Percentiles rank a stretch among this genome's conserved stretches.
Evolutionary conservation across 37 sponge, comb jelly and placozoan genomes (phyloP).

Genomic region (Cliona cf. orientalis): DNA sequence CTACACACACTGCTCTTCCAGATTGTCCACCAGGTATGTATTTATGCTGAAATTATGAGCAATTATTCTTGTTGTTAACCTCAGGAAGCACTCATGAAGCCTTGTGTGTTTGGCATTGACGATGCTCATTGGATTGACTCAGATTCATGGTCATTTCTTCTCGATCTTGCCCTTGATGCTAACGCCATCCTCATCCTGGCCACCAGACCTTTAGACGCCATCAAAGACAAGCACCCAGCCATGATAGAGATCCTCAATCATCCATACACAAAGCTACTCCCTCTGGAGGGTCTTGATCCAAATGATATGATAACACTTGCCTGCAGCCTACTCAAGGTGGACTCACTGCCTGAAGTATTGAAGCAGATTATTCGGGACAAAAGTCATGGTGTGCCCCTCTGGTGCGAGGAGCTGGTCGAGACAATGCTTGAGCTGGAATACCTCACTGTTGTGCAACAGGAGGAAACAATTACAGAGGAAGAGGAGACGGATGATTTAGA

Average conservation of each 20-base stretch:
- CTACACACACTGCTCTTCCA: slow-evolving; percentile 71
- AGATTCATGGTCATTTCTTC: slow-evolving; percentile 90
- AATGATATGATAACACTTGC: slow-evolving; percentile 73
- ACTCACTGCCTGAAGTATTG: slow-evolving; percentile 61
- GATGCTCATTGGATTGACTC: slow-evolving; percentile 93
- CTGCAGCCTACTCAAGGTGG: slow-evolving; percentile 70
- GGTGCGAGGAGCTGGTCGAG: slow-evolving; percentile 83
- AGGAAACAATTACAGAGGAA: slow-evolving; percentile 23
- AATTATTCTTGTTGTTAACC: neutral
- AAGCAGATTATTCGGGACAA: slow-evolving; percentile 63
- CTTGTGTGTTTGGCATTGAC: slow-evolving; percentile 87
- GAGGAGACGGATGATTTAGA: neutral
- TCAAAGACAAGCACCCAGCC: slow-evolving; percentile 18
- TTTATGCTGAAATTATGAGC: neutral
- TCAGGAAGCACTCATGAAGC: slow-evolving; percentile 54
- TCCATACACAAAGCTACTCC: slow-evolving; percentile 40
- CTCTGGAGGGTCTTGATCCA: slow-evolving; percentile 59
- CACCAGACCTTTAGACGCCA: slow-evolving; percentile 24
- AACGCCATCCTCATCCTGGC: slow-evolving; percentile 72
- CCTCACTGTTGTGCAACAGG: slow-evolving; percentile 43
- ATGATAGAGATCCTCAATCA: slow-evolving; percentile 55
- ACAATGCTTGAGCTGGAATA: slow-evolving; percentile 81
- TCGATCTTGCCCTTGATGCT: slow-evolving; percentile 77
- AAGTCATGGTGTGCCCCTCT: slow-evolving; percentile 89
- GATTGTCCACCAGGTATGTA: slow-evolving; percentile 72